phyloP scores from a whole-genome alignment of 1,140 invertebrate genomes.

The Theocolax elegans region DNA sequence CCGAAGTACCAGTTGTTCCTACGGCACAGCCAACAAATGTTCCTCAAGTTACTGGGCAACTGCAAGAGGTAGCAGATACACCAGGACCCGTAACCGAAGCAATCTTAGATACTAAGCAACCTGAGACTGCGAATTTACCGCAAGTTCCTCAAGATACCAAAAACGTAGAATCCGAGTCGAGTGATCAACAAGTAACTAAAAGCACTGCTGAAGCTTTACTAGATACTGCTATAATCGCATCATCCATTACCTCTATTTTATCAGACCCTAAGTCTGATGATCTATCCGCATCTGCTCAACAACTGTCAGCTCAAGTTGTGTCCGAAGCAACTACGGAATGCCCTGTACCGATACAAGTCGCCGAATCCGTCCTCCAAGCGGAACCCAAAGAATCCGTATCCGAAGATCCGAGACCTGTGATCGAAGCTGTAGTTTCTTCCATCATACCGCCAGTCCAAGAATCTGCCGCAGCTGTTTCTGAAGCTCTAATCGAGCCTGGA shows the following conservation, averaged over 20 bases:
- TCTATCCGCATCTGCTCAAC: neutral
- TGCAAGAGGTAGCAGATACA: neutral
- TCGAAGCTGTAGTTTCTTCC: constrained; percentile 56
- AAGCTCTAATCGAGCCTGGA: constrained; percentile 31
- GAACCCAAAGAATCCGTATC: constrained; percentile 59
- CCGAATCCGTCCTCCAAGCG: constrained; percentile 61
- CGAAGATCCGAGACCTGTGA: constrained; percentile 49
- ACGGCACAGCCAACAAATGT: neutral
- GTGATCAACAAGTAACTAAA: neutral
- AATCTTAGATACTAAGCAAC: neutral
- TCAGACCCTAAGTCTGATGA: neutral
- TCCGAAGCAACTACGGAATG: constrained; percentile 27
- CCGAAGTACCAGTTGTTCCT: neutral
- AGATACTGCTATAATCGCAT: neutral
- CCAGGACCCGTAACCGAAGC: neutral
- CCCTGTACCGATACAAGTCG: constrained; percentile 62
- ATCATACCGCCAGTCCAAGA: constrained; percentile 53
- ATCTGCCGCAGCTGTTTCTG: constrained; percentile 67
- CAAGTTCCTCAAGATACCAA: constrained; percentile 14
- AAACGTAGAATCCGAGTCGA: neutral
- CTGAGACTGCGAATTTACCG: neutral
- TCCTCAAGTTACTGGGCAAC: neutral
- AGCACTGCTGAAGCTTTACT: neutral
- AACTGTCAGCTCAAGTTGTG: constrained; percentile 12
- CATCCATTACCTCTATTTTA: neutral